Evolutionary conservation across 2,888 invertebrate species (phyloP), one percentile per base, ranked within the genome.

Genomic region (Xestia rhomboidea): DNA sequence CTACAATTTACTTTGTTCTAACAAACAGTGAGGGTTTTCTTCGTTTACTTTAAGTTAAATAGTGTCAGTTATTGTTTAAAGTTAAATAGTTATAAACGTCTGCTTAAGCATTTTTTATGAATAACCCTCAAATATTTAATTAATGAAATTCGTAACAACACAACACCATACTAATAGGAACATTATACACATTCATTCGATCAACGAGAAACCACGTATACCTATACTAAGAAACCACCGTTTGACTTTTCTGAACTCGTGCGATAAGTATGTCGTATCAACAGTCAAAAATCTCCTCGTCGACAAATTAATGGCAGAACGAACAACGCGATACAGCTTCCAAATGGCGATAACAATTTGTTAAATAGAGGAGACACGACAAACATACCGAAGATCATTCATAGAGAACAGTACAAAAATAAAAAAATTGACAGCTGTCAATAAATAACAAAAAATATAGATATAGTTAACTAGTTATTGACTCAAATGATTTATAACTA

Each of bases 251-350:
- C 38, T 21, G 30, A 80, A 60, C 41, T 30, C n/a, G 34, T 63
- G 44, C 51, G 34, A 82, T 69, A 83, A 72, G 27, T 68, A 24
- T 66, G 68, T 72, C 71, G 46, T 64, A 57, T n/a, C 21, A 15
- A 82, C 71, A 66, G 66, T 77, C 46, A 27, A 62, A 18, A 34
- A 71, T 71, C 11, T 49, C 34, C n/a, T 7, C 13, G 69, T n/a
- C 46, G 44, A 67, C 62, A 67, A 62, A 67, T 62, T 62, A 69
- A 76, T 54, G 68, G 30, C 38, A 11, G 70, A 66, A 24, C 34
- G n/a, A 38, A 68, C 71, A 71, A 27, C 60, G 30, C 41, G n/a
- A 70, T 54, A 70, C 38, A 38, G 44, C 38, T 70, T 49, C 62
- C 34, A 82, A 70, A 76, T 30, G 38, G 18, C 46, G 38, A 54